Evolutionary conservation across 2,888 invertebrate genomes (phyloP), one percentile per base, ranked within the genome.

Genomic region (Caenorhabditis sp.): DNA sequence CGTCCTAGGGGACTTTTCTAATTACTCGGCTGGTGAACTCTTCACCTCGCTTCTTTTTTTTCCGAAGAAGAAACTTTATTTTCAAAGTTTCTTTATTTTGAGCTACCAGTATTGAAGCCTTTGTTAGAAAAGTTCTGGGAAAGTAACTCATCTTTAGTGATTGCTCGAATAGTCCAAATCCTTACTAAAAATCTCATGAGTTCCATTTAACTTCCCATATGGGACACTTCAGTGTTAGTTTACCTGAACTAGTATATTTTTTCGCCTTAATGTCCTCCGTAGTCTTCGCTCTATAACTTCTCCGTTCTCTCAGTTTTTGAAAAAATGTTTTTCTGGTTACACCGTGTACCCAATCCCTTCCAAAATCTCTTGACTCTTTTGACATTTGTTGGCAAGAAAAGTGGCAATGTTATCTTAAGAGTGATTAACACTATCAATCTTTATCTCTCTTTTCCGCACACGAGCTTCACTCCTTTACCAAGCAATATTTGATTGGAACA

Each of bases 341-440:
- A 76, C 31, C 56, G 59, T 58, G 44, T 68, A 54, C 28, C 41
- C 56, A 19, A 35, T 68, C 28, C 28, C 47, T 38, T 38, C 38
- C 51, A 47, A 63, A 24, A 51, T 51, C 51, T 35, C 10, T 44
- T 66, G 44, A 47, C 49, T 47, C 44, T 49, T 54, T 54, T 73
- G 70, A 77, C 82, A 72, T 64, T 76, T 72, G 72, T 35, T 73
- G 44, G 77, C 47, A 77, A 58, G 72, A 82, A 77, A 77, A 69
- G 73, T 82, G 82, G 54, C 82, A 82, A 82, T 82, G 82, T 82
- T 82, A 77, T 77, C 77, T 79, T 82, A 74, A 82, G 82, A 77
- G 77, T 77, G 77, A 82, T 82, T 82, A 77, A 82, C 63, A 58
- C 74, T 73, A 66, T 80, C 80, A 80, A 73, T 80, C 80, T 73